Base-by-base conservation (phyloP, 2,888 invertebrate genomes). In the Cyrtodaria siliqua region DNA sequence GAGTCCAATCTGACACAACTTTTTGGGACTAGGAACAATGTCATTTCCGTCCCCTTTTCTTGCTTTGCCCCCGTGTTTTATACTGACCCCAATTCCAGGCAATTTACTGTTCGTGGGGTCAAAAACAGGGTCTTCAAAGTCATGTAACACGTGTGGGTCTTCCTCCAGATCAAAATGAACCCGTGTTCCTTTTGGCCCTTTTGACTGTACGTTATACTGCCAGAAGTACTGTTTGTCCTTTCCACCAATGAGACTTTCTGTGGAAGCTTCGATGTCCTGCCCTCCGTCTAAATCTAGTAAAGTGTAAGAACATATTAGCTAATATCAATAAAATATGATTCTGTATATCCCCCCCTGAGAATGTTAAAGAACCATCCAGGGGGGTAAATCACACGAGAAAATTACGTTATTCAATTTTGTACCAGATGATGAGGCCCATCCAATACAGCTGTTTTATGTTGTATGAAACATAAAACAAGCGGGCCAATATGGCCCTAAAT, bases 131-230 rank as follows among this genome's bases (percentile, higher is more conserved):
- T 99, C 99, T 57, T 97, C 97, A 61, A 98, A 94, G 92, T 96
- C 96, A 91, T 97, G 96, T 77, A 98, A 94, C 50, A 97, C 95
- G 93, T 99, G 98, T 9, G 99, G 98, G 94, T 99, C 98, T 90
- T 96, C 96, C 90, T 97, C 96, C 52, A 92, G 78, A 2, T 87
- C 79, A 67, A 91, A 87, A 66, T 90, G 89, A 23, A 93, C 87
- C 14, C 97, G 94, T 93, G 98, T 97, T 49, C 98, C 98, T 94
- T 99, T 98, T 4, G 99, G 98, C 1, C 99, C 98, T 94, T 99
- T 98, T 1, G 98, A 97, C 94, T 99, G 99, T 0, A 98, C 97
- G 94, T 99, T 99, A 93, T 99, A 99, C 93, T 99, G 99, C 99
- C 99, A 99, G 93, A 99, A 99, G 93, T 95, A 98, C 77, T 90